Conservation (phyloP, 2,797 vertebrate genomes). For the Gorsachius magnificus region DNA sequence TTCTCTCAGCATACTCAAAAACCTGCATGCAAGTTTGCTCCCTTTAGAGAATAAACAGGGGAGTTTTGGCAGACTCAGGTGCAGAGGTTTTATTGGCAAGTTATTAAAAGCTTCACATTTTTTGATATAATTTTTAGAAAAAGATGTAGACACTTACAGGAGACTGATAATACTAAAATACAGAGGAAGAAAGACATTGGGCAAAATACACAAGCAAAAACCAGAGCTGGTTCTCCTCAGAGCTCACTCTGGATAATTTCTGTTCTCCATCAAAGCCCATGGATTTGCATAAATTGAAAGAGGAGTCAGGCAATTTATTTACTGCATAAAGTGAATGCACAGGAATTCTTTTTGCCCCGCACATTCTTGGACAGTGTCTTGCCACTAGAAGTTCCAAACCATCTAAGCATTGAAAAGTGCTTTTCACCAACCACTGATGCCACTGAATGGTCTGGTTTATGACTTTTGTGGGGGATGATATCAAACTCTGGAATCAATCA, state of each 20-base stretch:
- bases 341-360: neutral
- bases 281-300: neutral
- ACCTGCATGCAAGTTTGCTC: neutral
- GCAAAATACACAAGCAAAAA: neutral
- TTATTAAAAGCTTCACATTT: neutral
- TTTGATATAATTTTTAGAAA: neutral
- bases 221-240: neutral
- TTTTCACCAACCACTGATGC: neutral
- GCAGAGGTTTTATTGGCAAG: neutral
- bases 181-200: neutral
- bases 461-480: neutral
- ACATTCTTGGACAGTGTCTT: neutral
- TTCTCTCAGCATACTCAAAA: slow-evolving; percentile 17
- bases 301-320: neutral
- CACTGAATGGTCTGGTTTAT: neutral
- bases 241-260: neutral
- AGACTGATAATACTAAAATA: neutral
- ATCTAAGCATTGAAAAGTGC: neutral
- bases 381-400: neutral
- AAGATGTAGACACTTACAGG: neutral
- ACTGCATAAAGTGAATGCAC: neutral
- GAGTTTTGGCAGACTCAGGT: neutral
- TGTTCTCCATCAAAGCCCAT: neutral
- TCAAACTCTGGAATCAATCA: neutral
- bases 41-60: neutral